Conservation (phyloP, 2,113 vertebrate genomes). For the Corythornis vintsioides region DNA sequence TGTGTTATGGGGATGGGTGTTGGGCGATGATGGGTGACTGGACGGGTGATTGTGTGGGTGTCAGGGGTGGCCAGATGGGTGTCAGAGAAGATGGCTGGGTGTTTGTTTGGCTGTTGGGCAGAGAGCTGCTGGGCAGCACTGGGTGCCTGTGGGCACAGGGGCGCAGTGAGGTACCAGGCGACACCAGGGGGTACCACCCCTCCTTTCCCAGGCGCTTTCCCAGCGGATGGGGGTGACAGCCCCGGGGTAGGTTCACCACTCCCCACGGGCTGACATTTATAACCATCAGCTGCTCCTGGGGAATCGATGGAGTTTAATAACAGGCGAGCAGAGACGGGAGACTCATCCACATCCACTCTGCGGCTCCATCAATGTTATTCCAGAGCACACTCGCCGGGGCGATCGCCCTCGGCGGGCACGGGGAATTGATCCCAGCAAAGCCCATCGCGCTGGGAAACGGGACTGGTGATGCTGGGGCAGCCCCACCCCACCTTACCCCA, state of each 20-base stretch:
- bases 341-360: slow-evolving; percentile 66
- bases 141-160: neutral
- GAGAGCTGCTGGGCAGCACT: neutral
- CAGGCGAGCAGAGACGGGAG: slow-evolving; percentile 56
- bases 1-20: neutral
- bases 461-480: neutral
- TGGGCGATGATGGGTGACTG: neutral
- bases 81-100: neutral
- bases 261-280: slow-evolving; percentile 57
- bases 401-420: slow-evolving; percentile 12
- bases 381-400: slow-evolving; percentile 62
- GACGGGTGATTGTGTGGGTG: neutral
- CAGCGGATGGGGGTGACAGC: fast-evolving
- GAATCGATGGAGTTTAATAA: slow-evolving; percentile 73
- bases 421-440: slow-evolving; percentile 41
- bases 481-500: no score
- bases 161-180: no score
- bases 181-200: neutral
- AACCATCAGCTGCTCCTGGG: slow-evolving; percentile 56
- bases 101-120: neutral
- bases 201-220: neutral
- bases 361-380: slow-evolving; percentile 70
- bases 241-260: slow-evolving; percentile 20
- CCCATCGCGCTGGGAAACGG: neutral
- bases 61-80: neutral